Evolutionary conservation across 2,888 invertebrate genomes (phyloP).

Genomic region (Trilocha varians): DNA sequence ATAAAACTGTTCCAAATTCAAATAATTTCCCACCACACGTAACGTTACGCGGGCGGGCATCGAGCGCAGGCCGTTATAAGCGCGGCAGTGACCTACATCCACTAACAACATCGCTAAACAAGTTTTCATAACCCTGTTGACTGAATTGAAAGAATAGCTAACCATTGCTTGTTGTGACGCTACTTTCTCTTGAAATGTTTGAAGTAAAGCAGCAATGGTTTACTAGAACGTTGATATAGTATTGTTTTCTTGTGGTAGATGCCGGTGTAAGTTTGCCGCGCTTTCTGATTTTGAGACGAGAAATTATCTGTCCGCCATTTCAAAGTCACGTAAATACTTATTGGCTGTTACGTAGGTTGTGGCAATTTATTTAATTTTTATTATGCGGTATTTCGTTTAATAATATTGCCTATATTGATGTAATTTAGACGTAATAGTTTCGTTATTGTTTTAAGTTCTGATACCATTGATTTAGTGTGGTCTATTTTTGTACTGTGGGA

Average conservation of each 20-base stretch:
- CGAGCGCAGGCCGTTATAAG: slow-evolving; percentile 67
- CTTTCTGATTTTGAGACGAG: slow-evolving; percentile 69
- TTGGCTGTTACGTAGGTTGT: slow-evolving; percentile 55
- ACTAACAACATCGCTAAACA: slow-evolving; percentile 46
- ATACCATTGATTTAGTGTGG: too few relatives aligned
- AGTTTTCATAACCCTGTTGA: slow-evolving; percentile 54
- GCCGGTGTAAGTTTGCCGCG: slow-evolving; percentile 47
- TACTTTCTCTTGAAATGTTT: slow-evolving; percentile 16
- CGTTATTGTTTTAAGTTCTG: background rate
- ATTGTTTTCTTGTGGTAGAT: slow-evolving; percentile 14
- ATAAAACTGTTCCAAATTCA: slow-evolving; percentile 66
- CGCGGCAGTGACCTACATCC: slow-evolving; percentile 68
- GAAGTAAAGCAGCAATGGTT: slow-evolving; percentile 24
- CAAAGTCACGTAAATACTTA: slow-evolving; percentile 61
- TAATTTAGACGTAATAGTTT: slow-evolving; percentile 10
- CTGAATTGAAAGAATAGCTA: slow-evolving; percentile 8
- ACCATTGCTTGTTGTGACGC: slow-evolving; percentile 20
- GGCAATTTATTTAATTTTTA: slow-evolving; percentile 31
- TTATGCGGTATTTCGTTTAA: slow-evolving; percentile 22
- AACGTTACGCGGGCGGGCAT: slow-evolving; percentile 72
- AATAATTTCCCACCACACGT: slow-evolving; percentile 74
- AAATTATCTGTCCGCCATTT: slow-evolving; percentile 43
- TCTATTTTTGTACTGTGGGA: too few relatives aligned
- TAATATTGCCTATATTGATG: slow-evolving; percentile 30
- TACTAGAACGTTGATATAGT: slow-evolving; percentile 2